phyloP scores from a whole-genome alignment of 2,888 invertebrate species.

The Drosophila bunnanda region DNA sequence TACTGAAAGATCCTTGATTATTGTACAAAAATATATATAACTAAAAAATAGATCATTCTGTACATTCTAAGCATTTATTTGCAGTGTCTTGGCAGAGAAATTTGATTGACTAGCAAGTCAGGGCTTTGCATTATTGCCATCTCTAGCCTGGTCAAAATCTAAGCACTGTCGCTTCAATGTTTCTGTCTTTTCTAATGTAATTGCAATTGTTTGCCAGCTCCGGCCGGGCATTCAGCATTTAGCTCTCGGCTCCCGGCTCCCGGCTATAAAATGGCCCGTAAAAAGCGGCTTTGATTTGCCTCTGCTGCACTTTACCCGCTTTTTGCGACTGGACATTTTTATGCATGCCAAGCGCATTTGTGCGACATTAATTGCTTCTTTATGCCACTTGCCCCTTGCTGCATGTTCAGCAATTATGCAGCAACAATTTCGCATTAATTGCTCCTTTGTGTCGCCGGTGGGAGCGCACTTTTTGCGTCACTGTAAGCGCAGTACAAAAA shows the following conservation, averaged over 20 bases:
- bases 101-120: too few relatives aligned
- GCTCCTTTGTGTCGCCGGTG: conserved; percentile 73
- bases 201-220: conserved; percentile 75
- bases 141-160: conserved; percentile 27
- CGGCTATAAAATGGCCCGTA: conserved; percentile 55
- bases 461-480: conserved; percentile 12
- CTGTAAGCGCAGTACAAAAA: conserved; percentile 35
- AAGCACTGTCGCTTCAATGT: conserved; percentile 38
- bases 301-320: conserved; percentile 33
- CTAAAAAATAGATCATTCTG: too few relatives aligned
- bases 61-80: too few relatives aligned
- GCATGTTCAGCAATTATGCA: conserved; percentile 82
- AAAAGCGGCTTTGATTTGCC: conserved; percentile 56
- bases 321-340: conserved; percentile 70
- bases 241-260: not conserved
- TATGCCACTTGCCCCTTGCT: conserved; percentile 59
- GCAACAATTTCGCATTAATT: conserved; percentile 81
- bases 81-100: too few relatives aligned
- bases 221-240: conserved; percentile 30
- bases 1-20: too few relatives aligned
- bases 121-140: not conserved
- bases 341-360: conserved; percentile 83
- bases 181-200: conserved; percentile 71
- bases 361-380: conserved; percentile 81
- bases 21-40: too few relatives aligned